Conservation (phyloP, 2,888 invertebrate genomes). For the Stenchaetothrips biformis region DNA sequence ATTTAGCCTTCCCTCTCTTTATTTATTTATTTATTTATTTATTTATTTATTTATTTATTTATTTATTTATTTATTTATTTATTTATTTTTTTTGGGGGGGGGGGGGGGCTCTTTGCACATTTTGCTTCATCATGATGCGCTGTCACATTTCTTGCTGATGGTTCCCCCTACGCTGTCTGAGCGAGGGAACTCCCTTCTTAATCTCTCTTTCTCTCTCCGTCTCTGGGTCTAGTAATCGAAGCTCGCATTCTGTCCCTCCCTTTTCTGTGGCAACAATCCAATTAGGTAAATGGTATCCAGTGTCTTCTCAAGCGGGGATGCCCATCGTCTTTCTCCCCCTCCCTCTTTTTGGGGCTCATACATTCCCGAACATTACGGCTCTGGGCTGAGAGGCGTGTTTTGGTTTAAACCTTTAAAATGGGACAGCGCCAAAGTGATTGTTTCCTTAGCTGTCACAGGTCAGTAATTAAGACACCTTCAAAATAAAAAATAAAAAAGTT, state of each 20-base stretch:
- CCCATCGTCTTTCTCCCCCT: slow-evolving; percentile 28
- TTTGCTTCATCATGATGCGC: background rate
- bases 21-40: slow-evolving; percentile 9
- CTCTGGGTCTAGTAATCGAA: slow-evolving; percentile 2
- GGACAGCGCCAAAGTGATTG: background rate
- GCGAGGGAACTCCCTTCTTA: no score
- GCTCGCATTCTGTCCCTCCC: background rate
- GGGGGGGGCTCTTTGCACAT: background rate
- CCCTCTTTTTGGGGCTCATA: slow-evolving; percentile 31
- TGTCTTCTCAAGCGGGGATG: background rate
- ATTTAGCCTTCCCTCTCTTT: background rate
- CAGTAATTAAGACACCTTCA: no score
- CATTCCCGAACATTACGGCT: slow-evolving; percentile 40
- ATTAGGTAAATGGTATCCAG: slow-evolving; percentile 33
- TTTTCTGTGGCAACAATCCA: slow-evolving; percentile 32
- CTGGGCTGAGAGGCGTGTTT: slow-evolving; percentile 33
- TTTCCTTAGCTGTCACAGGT: no score
- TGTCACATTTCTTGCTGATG: background rate
- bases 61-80: background rate
- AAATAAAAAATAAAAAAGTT: no score
- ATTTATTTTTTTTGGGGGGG: background rate
- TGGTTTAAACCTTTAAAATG: background rate
- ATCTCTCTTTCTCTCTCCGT: background rate
- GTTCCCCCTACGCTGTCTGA: background rate
- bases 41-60: background rate